A percentile compares a stretch with the other conserved stretches of the same genome.
Evolutionary conservation across 2,888 invertebrate species (phyloP).

Genomic region (Seira ritae): DNA sequence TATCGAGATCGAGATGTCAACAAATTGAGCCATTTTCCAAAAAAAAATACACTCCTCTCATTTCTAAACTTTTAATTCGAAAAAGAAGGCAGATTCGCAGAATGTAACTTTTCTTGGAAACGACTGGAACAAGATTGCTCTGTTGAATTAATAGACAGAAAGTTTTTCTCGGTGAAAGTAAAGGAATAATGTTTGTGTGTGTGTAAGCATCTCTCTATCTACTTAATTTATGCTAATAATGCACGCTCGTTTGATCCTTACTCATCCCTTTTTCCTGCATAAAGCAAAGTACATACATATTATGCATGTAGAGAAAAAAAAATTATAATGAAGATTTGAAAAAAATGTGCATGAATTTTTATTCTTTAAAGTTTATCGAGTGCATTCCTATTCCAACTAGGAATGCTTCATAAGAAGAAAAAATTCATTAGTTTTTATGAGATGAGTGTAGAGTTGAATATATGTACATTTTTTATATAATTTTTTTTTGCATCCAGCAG

Average conservation of each 20-base stretch:
- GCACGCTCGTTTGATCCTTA: background rate
- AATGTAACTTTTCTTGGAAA: background rate
- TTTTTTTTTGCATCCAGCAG: slow-evolving; percentile 31
- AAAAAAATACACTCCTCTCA: too few species aligned
- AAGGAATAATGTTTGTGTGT: too few species aligned
- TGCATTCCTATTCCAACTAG: background rate
- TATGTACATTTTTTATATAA: slow-evolving; percentile 29
- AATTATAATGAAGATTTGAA: too few species aligned
- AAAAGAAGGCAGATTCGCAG: too few species aligned
- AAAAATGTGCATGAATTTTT: too few species aligned
- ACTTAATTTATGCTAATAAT: background rate
- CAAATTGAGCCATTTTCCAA: too few species aligned
- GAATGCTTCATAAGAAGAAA: too few species aligned
- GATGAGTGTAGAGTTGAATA: too few species aligned
- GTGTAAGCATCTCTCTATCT: background rate
- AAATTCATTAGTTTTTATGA: slow-evolving; percentile 61
- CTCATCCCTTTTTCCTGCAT: background rate
- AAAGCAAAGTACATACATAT: background rate
- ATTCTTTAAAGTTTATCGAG: too few species aligned
- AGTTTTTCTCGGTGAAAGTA: background rate
- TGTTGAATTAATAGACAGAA: too few species aligned
- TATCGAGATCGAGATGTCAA: too few species aligned
- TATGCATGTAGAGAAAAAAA: too few species aligned
- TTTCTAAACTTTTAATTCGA: background rate
- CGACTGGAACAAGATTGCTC: background rate